Base-by-base conservation (phyloP, 1,140 invertebrate species). In the Ridgeia piscesae region DNA sequence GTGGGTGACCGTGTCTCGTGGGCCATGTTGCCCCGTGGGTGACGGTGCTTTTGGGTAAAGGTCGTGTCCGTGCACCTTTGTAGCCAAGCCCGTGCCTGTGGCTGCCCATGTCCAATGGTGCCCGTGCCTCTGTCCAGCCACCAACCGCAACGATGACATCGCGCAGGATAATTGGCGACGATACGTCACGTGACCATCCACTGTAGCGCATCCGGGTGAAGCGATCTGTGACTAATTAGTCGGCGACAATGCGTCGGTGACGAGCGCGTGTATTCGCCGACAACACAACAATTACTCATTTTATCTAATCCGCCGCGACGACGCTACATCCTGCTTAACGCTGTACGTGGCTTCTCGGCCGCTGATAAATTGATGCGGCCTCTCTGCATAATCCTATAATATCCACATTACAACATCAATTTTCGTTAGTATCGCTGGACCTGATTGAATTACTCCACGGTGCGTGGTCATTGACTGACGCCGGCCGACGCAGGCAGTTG, bases 361-460 rank as follows among this genome's bases (percentile, higher is more conserved):
- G 58, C 11, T 77, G 17, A 77, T 77, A 77, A 77, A 31, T 77
- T 77, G 58, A 77, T 77, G 58, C 58, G 27, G 8, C 58, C 58
- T 77, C 58, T 77, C 58, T 77, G 58, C 58, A 77, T 77, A 77
- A 77, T 77, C 58, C 58, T 77, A 77, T 77, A 77, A 77, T 77
- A 77, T 77, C 58, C 27, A 77, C 58, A 77, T 77, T 77, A 77
- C 17, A 77, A 77, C 58, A 77, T 77, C 58, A 77, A 77, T 77
- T 77, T 77, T 77, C 58, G 58, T 77, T 77, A 77, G 58, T 77
- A 77, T 77, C 58, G 58, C 58, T 21, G 8, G 58, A 77, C 17
- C 17, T 77, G 58, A 77, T 77, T 77, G 58, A 77, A 77, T 77
- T 77, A 77, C 17, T 9, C 27, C 58, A 2, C 58, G 58, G 58